Evolutionary conservation across 2,797 vertebrate genomes (phyloP).

Genomic region (Myripristis murdjan): DNA sequence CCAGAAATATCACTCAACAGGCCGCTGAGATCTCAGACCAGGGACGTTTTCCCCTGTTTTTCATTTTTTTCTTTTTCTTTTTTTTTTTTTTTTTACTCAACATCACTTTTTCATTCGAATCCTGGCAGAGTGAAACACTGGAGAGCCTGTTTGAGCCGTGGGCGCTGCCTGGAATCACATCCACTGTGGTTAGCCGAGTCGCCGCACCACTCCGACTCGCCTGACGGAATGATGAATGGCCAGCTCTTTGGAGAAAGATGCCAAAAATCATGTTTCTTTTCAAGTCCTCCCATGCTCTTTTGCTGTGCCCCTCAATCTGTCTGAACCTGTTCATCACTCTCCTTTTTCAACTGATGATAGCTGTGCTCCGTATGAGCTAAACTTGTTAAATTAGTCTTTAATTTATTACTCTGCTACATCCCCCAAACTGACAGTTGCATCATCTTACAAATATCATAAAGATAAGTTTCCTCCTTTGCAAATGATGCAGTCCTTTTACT

Average conservation of each 20-base stretch:
- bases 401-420: too few species aligned
- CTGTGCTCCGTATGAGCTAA: background rate
- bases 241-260: conserved; percentile 24
- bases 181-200: conserved; percentile 62
- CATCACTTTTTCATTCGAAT: conserved; percentile 14
- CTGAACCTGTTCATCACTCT: background rate
- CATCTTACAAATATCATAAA: too few species aligned
- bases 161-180: conserved; percentile 60
- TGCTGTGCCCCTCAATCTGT: conserved; percentile 11
- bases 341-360: background rate
- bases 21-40: background rate
- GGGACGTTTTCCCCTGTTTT: background rate
- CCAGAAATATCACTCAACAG: conserved; percentile 24
- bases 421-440: too few species aligned
- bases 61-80: too few species aligned
- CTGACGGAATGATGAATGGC: conserved; percentile 70
- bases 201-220: conserved; percentile 44
- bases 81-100: background rate
- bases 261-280: conserved; percentile 42
- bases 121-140: conserved; percentile 34
- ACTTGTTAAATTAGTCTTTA: background rate
- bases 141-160: conserved; percentile 48
- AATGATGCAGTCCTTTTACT: too few species aligned
- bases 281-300: conserved; percentile 6
- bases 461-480: too few species aligned